Base-by-base conservation (phyloP, 2,797 vertebrate species). In the Crocodylus rhombifer region DNA sequence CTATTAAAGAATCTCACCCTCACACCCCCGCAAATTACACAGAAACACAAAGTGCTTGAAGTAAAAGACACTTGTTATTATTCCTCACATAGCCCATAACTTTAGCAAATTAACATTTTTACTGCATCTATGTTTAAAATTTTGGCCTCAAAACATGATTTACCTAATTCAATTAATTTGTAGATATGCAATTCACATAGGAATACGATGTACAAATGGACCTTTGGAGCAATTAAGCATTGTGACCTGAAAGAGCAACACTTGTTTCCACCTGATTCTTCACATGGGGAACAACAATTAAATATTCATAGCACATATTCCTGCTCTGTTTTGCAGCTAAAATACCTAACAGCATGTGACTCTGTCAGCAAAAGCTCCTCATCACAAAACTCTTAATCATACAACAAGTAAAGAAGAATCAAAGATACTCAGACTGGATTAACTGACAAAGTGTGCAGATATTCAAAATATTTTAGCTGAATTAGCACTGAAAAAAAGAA, bases 241-340 rank as follows among this genome's bases (percentile, higher is more conserved):
- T 21, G 36, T 10, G 9, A 82, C 81, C 60, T 87, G 57, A 86
- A 85, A 86, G 14, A 12, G 78, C 61, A 88, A 33, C 3, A 13
- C 42, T 62, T 10, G 21, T 42, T 42, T 23, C 21, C 33, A 42
- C 13, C 33, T 71, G 36, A 14, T 86, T 88, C 73, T 90, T 6
- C 51, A 86, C 71, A 82, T 3, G 88, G 18, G 14, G 23, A 85
- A 82, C 2, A 14, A 64, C 90, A 90, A 91, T 83, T 71, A 93
- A 91, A 91, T 87, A 92, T 90, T 93, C 80, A 82, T 83, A 84
- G 80, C 82, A 93, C 77, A 77, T 36, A 57, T 4, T 89, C 60
- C 90, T 65, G 81, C 65, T 64, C 67, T 33, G 13, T 87, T 92
- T 92, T 89, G 90, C 90, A 89, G 85, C 33, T 80, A 71, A 94